Evolutionary conservation across 2,888 invertebrate genomes (phyloP).

Genomic region (Rhorus exstirpatorius): DNA sequence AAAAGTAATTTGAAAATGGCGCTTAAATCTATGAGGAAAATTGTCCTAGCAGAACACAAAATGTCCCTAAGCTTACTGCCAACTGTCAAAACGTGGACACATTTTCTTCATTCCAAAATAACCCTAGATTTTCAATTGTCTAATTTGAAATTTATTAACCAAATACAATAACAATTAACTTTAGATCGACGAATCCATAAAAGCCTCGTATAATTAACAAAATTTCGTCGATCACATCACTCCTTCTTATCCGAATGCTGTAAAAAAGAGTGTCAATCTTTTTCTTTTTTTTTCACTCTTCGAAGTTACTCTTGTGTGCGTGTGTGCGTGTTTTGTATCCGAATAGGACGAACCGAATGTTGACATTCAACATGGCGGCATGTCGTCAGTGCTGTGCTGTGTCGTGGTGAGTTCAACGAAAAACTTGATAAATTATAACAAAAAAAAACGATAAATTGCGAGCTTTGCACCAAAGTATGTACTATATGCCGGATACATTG

Average conservation of each 20-base stretch:
- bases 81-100: constrained; percentile 31
- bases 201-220: neutral
- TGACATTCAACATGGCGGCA: constrained; percentile 98
- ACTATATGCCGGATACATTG: constrained; percentile 38
- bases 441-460: constrained; percentile 65
- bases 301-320: constrained; percentile 67
- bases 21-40: neutral
- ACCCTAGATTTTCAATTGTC: constrained; percentile 60
- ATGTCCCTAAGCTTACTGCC: constrained; percentile 17
- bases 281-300: constrained; percentile 17
- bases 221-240: neutral
- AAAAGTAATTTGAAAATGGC: constrained; percentile 20
- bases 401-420: constrained; percentile 94
- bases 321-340: constrained; percentile 63
- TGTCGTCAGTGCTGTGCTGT: constrained; percentile 98
- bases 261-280: neutral
- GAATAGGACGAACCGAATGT: constrained; percentile 84
- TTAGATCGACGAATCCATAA: neutral
- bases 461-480: constrained; percentile 72
- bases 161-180: constrained; percentile 48
- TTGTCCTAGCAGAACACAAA: constrained; percentile 1
- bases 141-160: constrained; percentile 40
- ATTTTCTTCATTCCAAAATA: constrained; percentile 61
- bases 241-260: neutral
- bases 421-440: constrained; percentile 70